A percentile compares a stretch with the other conserved stretches of the same genome.
phyloP scores from a whole-genome alignment of 2,113 vertebrate genomes.

The Trichechus manatus region DNA sequence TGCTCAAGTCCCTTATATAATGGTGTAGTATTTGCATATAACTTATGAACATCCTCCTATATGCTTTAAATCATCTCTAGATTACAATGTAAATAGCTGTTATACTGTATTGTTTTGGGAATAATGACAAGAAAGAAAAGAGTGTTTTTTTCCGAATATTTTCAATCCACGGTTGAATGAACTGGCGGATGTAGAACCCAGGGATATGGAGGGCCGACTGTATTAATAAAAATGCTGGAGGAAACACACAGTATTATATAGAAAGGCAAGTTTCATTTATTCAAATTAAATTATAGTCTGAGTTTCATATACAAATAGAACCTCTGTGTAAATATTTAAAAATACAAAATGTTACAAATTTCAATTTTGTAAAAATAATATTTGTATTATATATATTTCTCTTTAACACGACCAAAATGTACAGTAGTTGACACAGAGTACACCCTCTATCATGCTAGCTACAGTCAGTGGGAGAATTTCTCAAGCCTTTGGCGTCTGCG shows the following conservation, averaged over 20 bases:
- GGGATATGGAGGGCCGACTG: no score
- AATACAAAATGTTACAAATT: conserved; percentile 83
- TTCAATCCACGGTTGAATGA: no score
- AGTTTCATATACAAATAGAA: conserved; percentile 84
- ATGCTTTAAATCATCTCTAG: no score
- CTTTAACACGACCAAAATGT: conserved; percentile 57
- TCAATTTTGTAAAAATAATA: conserved; percentile 76
- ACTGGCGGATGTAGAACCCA: no score
- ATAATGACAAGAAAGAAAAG: no score
- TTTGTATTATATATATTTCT: conserved; percentile 80
- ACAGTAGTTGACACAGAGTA: conserved; percentile 55
- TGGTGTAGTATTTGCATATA: no score
- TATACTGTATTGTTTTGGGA: no score
- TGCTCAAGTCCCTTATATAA: no score
- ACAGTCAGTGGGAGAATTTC: fast-evolving
- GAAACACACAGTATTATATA: not conserved
- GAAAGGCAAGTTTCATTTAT: conserved; percentile 84
- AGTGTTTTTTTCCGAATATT: no score
- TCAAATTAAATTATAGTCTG: conserved; percentile 80
- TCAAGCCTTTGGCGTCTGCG: not conserved
- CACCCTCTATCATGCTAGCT: not conserved
- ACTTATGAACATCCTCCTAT: no score
- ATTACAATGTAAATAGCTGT: no score
- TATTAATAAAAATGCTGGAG: not conserved
- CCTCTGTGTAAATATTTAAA: conserved; percentile 84